Base-by-base conservation (phyloP, 2,888 invertebrate genomes). In the Oeneis ivallda region DNA sequence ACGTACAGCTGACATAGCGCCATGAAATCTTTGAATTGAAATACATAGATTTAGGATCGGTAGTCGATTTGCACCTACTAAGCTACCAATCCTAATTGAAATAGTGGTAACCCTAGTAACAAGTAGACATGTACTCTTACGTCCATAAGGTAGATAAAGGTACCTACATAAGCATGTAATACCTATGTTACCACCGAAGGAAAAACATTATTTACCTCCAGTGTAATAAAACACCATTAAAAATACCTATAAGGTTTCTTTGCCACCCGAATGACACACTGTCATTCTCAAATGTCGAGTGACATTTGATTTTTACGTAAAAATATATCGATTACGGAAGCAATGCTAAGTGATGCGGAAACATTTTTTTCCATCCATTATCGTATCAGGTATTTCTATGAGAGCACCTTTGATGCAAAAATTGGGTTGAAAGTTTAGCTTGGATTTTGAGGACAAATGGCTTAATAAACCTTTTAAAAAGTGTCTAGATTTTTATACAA, bases 291-390 rank as follows among this genome's bases (percentile, higher is more conserved):
- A 79, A 82, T 86, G 75, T 80, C 83, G 47, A 54, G 75, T 82
- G 85, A 83, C 84, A 84, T 81, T 80, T 82, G 86, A 85, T 85
- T 89, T 87, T 87, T 81, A 77, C 79, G 80, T 81, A 75, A 81
- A 78, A 85, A 85, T 69, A 89, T 89, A 91, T 89, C 90, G 83
- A 85, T 89, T 89, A 82, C 89, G 91, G 91, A 91, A 90, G 85
- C 87, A 78, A 78, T 78, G 83, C 78, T 85, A 87, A 90, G 86
- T 86, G 89, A 84, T 67, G 86, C 80, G 86, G 88, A 90, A 89
- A 90, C 86, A 87, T 88, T 89, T 83, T 84, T 83, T 84, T 83
- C 80, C 80, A 79, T 86, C 86, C 87, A 87, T 87, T 86, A 86
- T 78, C 80, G 88, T 87, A 85, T 87, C 80, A 84, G 84, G 81